Base-by-base conservation (phyloP, 2,888 invertebrate genomes). In the Adelphocoris suturalis region DNA sequence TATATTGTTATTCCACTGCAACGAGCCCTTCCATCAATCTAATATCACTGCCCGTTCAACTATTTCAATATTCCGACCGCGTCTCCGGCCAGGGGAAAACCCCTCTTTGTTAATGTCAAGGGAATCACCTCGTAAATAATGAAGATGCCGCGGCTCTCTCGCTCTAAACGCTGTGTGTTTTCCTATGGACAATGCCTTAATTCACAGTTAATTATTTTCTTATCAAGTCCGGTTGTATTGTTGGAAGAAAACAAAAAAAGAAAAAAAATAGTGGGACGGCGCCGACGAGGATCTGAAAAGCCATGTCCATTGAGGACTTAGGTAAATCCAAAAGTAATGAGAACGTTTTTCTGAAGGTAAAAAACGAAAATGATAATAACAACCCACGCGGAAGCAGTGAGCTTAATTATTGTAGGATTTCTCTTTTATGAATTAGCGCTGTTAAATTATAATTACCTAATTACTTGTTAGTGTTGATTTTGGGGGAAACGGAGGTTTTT, bases 171-270 rank as follows among this genome's bases (percentile, higher is more conserved):
- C 48, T 47, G 23, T 81, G 81, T 81, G 81, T 81, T 81, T 81
- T 48, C 47, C 48, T 47, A 14, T 46, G 19, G 37, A 19, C 81
- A 48, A 48, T 48, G 47, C 81, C 81, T 48, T 13, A 46, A 81
- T 81, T 81, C 81, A 81, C 81, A 81, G 81, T 81, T 81, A 46
- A 81, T 81, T 81, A 81, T 81, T 81, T 48, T 81, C n/a, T 81
- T 81, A 81, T 81, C 81, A 48, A 81, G 81, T 81, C 61, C 19
- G 61, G 61, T 81, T 37, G 7, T 48, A 47, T 81, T 81, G 48
- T 81, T 81, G 48, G 37, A 4, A 2, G 37, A 37, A 37, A 7
- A 7, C 2, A 7, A 37, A 48, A 81, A 7, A 7, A 37, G 37
- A 37, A 48, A 81, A 81, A 81, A 81, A 47, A 47, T 48, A 81